Percentiles rank a stretch among this genome's conserved stretches.
Conservation (phyloP, 2,888 invertebrate genomes). For the Drosophila diplacantha region DNA sequence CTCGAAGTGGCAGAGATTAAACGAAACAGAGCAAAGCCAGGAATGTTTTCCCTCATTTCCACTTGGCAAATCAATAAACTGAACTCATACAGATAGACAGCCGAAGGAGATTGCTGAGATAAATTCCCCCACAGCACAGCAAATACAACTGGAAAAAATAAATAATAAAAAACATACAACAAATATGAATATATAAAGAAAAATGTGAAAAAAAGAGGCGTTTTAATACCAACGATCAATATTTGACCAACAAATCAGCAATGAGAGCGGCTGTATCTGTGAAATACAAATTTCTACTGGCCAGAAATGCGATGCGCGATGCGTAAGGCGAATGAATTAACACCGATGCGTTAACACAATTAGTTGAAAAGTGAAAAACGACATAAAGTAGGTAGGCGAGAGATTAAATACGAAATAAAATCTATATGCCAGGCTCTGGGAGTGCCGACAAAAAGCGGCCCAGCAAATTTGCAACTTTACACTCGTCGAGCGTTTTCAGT, state of each 20-base stretch:
- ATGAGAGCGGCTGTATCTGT: slow-evolving; percentile 48
- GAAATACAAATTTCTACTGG: slow-evolving; percentile 43
- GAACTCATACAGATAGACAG: slow-evolving; percentile 28
- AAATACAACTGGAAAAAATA: slow-evolving; percentile 35
- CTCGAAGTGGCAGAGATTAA: slow-evolving; percentile 36
- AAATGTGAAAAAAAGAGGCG: slow-evolving; percentile 9
- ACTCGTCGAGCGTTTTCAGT: slow-evolving; percentile 64
- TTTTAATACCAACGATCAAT: slow-evolving; percentile 52
- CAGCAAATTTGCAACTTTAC: slow-evolving; percentile 65
- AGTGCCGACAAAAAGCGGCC: slow-evolving; percentile 59
- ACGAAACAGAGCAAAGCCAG: slow-evolving; percentile 62
- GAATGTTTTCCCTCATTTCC: slow-evolving; percentile 37
- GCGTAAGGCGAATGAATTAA: slow-evolving; percentile 68
- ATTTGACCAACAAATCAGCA: slow-evolving; percentile 64
- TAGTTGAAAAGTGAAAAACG: slow-evolving; percentile 67
- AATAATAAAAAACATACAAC: slow-evolving; percentile 7
- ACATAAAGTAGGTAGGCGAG: slow-evolving; percentile 41
- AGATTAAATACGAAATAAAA: slow-evolving; percentile 38
- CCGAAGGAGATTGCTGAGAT: slow-evolving; percentile 54
- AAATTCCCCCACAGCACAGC: slow-evolving; percentile 45
- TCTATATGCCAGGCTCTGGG: slow-evolving; percentile 32
- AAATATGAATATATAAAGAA: slow-evolving; percentile 10
- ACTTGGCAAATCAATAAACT: slow-evolving; percentile 58
- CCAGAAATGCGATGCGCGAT: slow-evolving; percentile 32
- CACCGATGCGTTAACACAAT: slow-evolving; percentile 68